phyloP scores from a whole-genome alignment of 2,797 vertebrate genomes.

The Atherinosoma microstoma region DNA sequence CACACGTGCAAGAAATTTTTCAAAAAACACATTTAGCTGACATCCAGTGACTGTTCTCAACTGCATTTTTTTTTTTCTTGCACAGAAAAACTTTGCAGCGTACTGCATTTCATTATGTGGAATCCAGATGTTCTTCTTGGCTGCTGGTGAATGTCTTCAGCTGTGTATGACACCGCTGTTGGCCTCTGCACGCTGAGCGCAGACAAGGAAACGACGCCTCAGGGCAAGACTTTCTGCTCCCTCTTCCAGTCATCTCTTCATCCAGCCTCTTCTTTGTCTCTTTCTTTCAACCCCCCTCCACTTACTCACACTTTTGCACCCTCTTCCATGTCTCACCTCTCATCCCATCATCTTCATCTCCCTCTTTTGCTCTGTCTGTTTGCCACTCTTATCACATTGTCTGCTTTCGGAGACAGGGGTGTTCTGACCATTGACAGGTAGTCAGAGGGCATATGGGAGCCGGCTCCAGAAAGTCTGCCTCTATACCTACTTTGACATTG shows the following conservation, averaged over 20 bases:
- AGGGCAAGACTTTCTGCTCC: constrained; percentile 65
- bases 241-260: constrained; percentile 38
- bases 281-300: constrained; percentile 17
- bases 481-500: constrained; percentile 63
- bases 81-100: constrained; percentile 64
- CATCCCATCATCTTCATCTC: constrained; percentile 19
- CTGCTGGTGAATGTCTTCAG: constrained; percentile 75
- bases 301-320: constrained; percentile 51
- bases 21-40: constrained; percentile 37
- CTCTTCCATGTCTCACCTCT: constrained; percentile 35
- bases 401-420: constrained; percentile 47
- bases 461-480: constrained; percentile 82
- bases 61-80: constrained; percentile 44
- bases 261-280: constrained; percentile 58
- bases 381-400: constrained; percentile 57
- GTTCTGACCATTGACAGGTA: constrained; percentile 71
- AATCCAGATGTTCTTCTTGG: constrained; percentile 80
- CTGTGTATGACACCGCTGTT: constrained; percentile 77
- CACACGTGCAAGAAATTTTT: constrained; percentile 19
- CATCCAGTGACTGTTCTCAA: constrained; percentile 36
- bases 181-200: constrained; percentile 57
- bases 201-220: constrained; percentile 73
- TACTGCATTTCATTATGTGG: constrained; percentile 74
- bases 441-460: constrained; percentile 70
- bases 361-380: constrained; percentile 18